phyloP scores from a whole-genome alignment of 2,888 invertebrate species.

The Rhopalosiphum nymphaeae region DNA sequence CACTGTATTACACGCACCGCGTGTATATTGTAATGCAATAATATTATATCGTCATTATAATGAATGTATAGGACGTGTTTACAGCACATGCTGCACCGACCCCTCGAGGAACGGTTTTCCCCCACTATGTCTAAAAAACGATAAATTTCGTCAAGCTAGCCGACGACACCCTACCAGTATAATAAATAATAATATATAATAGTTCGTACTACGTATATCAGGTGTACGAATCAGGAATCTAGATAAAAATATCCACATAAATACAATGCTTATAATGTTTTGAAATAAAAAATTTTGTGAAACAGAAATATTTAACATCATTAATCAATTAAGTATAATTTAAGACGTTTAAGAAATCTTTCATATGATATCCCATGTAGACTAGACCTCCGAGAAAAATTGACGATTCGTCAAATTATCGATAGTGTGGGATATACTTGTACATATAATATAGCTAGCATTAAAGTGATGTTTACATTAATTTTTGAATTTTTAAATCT shows the following conservation, averaged over 20 bases:
- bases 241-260: neutral
- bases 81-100: neutral
- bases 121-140: neutral
- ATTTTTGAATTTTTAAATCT: neutral
- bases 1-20: neutral
- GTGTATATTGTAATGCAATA: conserved; percentile 2
- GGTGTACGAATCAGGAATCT: neutral
- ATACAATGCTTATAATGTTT: neutral
- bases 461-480: neutral
- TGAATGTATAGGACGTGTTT: neutral
- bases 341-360: too few relatives aligned
- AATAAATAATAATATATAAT: neutral
- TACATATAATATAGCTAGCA: neutral
- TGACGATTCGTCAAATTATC: neutral
- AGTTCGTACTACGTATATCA: neutral
- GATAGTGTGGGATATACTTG: neutral
- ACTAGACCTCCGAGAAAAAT: too few relatives aligned
- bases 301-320: neutral
- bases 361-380: neutral
- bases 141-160: neutral
- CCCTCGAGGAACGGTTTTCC: neutral
- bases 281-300: neutral
- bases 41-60: conserved; percentile 3
- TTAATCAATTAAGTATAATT: neutral
- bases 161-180: neutral